Evolutionary conservation across 2,888 invertebrate species (phyloP).

Genomic region (Halocaridina rubra): DNA sequence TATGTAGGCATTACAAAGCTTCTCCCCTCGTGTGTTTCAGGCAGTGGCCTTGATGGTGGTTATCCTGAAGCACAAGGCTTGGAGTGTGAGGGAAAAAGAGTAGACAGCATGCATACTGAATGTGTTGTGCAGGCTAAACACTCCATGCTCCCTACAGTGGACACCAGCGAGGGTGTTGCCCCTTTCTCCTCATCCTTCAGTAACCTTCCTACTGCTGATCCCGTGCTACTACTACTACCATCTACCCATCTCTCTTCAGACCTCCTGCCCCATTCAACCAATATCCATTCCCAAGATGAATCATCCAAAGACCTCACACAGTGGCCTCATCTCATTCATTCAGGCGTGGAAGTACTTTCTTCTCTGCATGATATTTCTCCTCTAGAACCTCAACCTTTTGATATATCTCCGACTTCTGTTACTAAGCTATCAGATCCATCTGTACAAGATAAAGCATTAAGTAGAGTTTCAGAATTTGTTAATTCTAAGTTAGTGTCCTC

Average conservation of each 20-base stretch:
- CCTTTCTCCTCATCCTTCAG: constrained; percentile 38
- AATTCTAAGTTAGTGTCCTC: constrained; percentile 37
- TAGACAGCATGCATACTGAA: constrained; percentile 61
- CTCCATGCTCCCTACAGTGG: constrained; percentile 39
- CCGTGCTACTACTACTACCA: constrained; percentile 21
- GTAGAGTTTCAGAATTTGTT: constrained; percentile 36
- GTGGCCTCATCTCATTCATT: constrained; percentile 4
- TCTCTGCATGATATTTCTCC: constrained; percentile 41
- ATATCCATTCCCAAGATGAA: constrained; percentile 11
- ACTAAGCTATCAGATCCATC: constrained; percentile 34
- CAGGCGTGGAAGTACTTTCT: constrained; percentile 21
- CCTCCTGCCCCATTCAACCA: constrained; percentile 13
- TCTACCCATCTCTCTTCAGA: constrained; percentile 41
- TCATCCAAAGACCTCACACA: constrained; percentile 18
- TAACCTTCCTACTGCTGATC: constrained; percentile 21
- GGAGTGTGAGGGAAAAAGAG: constrained; percentile 57
- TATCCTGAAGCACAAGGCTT: constrained; percentile 54
- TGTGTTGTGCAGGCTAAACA: constrained; percentile 53
- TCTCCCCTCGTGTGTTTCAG: constrained; percentile 64
- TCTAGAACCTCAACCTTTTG: constrained; percentile 30
- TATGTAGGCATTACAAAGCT: constrained; percentile 55
- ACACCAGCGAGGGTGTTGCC: constrained; percentile 53
- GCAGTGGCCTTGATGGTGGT: constrained; percentile 60
- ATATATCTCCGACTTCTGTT: constrained; percentile 46
- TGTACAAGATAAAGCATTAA: constrained; percentile 29